Evolutionary conservation across 2,888 invertebrate genomes (phyloP).

Genomic region (Incurvaria masculella): DNA sequence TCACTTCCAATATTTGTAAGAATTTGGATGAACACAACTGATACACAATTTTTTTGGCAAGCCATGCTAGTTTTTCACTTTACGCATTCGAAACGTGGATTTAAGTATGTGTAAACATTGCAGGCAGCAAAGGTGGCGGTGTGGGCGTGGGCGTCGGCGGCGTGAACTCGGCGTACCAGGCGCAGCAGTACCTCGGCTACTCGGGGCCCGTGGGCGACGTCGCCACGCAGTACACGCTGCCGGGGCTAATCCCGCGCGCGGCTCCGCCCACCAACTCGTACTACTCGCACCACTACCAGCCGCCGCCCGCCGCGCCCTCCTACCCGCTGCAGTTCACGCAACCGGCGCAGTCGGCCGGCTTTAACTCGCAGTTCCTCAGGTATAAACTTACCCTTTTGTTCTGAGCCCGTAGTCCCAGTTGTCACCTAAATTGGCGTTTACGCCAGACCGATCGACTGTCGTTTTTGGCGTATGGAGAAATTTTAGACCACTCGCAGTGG

Average conservation of each 20-base stretch:
- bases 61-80: too few species aligned
- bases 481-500: too few species aligned
- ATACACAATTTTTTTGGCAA: too few species aligned
- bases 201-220: slow-evolving; percentile 45
- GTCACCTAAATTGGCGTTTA: too few species aligned
- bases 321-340: slow-evolving; percentile 63
- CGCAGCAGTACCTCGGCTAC: slow-evolving; percentile 49
- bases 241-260: slow-evolving; percentile 43
- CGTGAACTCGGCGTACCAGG: slow-evolving; percentile 41
- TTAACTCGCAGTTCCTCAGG: slow-evolving; percentile 42
- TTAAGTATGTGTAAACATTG: slow-evolving; percentile 12
- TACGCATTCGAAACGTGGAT: too few species aligned
- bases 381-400: too few species aligned
- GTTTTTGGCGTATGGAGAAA: too few species aligned
- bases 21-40: too few species aligned
- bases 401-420: too few species aligned
- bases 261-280: slow-evolving; percentile 48
- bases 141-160: slow-evolving; percentile 44
- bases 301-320: slow-evolving; percentile 57
- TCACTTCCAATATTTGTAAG: too few species aligned
- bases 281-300: slow-evolving; percentile 47
- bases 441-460: too few species aligned
- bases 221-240: slow-evolving; percentile 34
- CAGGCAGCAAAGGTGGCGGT: slow-evolving; percentile 43
- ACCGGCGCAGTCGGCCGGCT: slow-evolving; percentile 52